Conservation (phyloP, 1,140 invertebrate species). For the Triops longicaudatus region DNA sequence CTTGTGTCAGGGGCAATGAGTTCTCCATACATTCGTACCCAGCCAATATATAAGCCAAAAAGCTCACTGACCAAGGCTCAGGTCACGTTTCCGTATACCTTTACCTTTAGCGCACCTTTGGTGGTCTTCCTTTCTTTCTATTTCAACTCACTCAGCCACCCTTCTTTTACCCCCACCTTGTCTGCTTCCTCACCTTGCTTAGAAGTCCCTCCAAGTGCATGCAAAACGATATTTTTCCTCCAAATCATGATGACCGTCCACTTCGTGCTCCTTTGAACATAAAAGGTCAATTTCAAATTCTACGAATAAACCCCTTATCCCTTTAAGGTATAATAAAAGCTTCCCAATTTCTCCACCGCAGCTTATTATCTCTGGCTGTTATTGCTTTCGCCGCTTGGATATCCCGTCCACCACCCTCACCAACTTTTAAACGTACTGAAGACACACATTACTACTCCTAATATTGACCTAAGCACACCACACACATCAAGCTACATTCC, state of each 20-base stretch:
- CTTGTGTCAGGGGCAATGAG: not conserved
- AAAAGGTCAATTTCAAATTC: constrained; percentile 4
- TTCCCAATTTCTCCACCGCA: not conserved
- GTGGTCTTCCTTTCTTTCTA: not conserved
- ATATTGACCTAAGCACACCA: not conserved
- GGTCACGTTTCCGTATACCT: constrained; percentile 7
- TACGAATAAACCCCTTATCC: not conserved
- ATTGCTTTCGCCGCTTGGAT: not conserved
- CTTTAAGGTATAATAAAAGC: not conserved
- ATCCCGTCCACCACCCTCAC: not conserved
- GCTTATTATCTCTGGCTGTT: not conserved
- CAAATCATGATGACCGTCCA: not conserved
- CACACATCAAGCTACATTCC: not conserved
- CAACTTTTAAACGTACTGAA: not conserved
- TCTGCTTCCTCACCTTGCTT: not conserved
- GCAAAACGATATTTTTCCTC: not conserved
- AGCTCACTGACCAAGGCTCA: constrained; percentile 10
- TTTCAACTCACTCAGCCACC: too few relatives aligned
- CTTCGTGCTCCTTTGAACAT: not conserved
- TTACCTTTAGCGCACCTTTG: not conserved
- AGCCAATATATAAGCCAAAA: not conserved
- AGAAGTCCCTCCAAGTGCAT: not conserved
- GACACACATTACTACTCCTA: constrained; percentile 4
- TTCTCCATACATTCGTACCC: not conserved
- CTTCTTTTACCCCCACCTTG: too few relatives aligned